These are phyloP conservation scores for Synaphobranchus kaupii DNA, from an alignment of 2,797 vertebrate genomes.

Conservation along the genomic window DNA sequence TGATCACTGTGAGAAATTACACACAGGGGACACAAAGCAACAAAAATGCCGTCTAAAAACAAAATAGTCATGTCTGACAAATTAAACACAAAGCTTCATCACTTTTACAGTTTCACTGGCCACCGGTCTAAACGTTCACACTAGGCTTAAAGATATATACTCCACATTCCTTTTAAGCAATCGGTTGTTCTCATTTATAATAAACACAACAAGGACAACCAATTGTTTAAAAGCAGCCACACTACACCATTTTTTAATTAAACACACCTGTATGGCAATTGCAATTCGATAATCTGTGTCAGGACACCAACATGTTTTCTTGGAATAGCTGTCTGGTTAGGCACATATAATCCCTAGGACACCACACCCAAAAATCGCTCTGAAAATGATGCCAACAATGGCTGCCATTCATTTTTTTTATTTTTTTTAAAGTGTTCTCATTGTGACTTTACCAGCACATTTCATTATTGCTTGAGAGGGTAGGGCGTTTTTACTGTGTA, in stretches of 20 bases:
- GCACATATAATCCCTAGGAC: background rate
- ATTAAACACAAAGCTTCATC: background rate
- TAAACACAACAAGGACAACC: no score
- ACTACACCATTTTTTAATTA: background rate
- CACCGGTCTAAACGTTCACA: background rate
- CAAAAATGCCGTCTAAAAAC: background rate
- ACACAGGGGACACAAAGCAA: background rate
- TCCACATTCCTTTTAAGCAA: background rate
- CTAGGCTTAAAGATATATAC: background rate
- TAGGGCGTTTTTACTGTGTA: background rate
- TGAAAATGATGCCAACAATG: background rate
- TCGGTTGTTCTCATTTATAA: no score
- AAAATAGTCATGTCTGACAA: background rate
- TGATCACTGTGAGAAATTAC: background rate
- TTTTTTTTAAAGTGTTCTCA: background rate
- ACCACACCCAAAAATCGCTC: background rate
- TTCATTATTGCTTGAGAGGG: background rate
- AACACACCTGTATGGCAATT: background rate
- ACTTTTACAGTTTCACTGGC: background rate
- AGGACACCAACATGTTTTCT: background rate
- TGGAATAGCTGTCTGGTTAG: background rate
- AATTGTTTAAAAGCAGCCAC: background rate
- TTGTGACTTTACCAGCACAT: background rate
- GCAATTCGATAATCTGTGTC: background rate
- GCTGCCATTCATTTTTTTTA: constrained; percentile 1